phyloP scores from a whole-genome alignment of 2,797 vertebrate genomes.

The Crocidura indochinensis region DNA sequence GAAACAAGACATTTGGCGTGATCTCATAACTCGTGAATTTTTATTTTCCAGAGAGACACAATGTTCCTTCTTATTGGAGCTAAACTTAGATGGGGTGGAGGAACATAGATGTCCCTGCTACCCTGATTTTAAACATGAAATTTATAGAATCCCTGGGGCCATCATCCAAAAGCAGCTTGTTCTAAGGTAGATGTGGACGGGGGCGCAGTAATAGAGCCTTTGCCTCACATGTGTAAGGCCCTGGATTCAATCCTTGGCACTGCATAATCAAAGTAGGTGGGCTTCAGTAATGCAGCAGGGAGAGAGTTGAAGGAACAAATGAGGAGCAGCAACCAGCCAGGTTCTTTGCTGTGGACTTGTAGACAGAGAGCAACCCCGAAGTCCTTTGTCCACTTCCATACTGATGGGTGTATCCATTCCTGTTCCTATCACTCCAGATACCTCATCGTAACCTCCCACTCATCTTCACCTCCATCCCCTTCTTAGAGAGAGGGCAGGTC shows the following conservation, averaged over 20 bases:
- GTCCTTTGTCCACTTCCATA: background rate
- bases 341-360: rapidly evolving
- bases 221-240: background rate
- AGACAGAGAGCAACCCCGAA: background rate
- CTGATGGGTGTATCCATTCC: background rate
- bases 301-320: background rate
- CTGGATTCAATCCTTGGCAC: background rate
- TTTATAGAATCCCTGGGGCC: background rate
- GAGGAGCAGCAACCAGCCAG: background rate
- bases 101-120: background rate
- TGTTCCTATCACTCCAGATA: background rate
- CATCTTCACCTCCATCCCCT: background rate
- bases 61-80: background rate
- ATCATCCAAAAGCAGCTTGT: too few relatives aligned
- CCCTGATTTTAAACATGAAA: slow-evolving; percentile 12
- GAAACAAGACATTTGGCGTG: too few relatives aligned
- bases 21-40: too few relatives aligned
- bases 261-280: background rate
- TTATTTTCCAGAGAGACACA: background rate
- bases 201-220: too few relatives aligned
- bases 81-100: background rate
- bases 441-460: background rate
- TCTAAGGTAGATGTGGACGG: too few relatives aligned
- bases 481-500: background rate
- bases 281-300: background rate